phyloP scores from a whole-genome alignment of 2,797 vertebrate species.

The Mionectes olivaceus region DNA sequence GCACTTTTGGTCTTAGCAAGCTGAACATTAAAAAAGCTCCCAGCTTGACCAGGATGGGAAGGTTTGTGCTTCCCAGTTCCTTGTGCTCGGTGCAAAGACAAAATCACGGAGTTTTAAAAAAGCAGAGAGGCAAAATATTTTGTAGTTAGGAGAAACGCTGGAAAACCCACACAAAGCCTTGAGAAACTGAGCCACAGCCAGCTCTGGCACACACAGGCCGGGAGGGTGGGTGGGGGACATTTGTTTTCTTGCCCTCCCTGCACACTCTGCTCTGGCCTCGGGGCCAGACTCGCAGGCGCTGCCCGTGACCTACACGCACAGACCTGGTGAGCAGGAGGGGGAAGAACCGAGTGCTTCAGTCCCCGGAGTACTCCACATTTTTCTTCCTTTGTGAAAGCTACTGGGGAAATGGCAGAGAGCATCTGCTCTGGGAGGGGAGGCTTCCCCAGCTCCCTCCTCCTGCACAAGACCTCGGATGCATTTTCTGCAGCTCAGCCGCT shows the following conservation, averaged over 20 bases:
- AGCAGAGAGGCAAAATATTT: not conserved
- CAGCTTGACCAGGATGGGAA: not conserved
- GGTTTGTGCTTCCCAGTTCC: not conserved
- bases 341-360: not conserved
- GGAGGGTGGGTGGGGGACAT: not conserved
- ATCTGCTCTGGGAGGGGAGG: slow-evolving; percentile 27
- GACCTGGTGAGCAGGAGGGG: not conserved
- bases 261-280: not conserved
- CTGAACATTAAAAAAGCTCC: not conserved
- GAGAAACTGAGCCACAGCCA: slow-evolving; percentile 21
- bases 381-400: slow-evolving; percentile 18
- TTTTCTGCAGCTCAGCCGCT: slow-evolving; percentile 40
- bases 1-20: not conserved
- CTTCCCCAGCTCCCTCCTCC: not conserved
- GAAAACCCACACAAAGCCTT: slow-evolving; percentile 45
- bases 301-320: not conserved
- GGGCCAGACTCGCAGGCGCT: not conserved
- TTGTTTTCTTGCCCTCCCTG: not conserved
- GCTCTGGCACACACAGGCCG: not conserved
- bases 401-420: slow-evolving; percentile 46
- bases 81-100: not conserved
- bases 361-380: not conserved
- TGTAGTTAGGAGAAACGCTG: not conserved
- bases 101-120: not conserved
- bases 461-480: slow-evolving; percentile 6